Evolutionary conservation across 2,113 vertebrate species (phyloP).

Genomic region (Pelvicachromis taeniatus): DNA sequence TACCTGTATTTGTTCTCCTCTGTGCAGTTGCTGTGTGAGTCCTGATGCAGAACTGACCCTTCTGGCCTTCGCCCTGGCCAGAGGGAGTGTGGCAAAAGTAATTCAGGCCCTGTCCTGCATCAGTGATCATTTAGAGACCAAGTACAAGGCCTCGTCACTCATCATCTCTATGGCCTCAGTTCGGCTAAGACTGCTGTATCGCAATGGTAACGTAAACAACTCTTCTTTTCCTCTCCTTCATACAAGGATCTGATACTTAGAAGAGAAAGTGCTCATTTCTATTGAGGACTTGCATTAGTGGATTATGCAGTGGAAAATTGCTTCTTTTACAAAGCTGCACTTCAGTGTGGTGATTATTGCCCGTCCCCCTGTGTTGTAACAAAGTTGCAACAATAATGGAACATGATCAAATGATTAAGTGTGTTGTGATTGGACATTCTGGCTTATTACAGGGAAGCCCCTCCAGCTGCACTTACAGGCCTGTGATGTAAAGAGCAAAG

Average conservation of each 20-base stretch:
- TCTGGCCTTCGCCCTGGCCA: slow-evolving; percentile 90
- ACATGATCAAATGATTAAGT: background rate
- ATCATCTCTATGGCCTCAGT: slow-evolving; percentile 89
- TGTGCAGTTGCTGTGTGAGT: slow-evolving; percentile 82
- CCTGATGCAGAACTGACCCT: slow-evolving; percentile 91
- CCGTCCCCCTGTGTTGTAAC: background rate
- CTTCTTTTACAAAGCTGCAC: background rate
- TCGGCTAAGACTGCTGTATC: slow-evolving; percentile 87
- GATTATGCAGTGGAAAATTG: background rate
- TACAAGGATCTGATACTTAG: background rate
- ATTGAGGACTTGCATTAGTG: background rate
- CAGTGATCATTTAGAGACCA: slow-evolving; percentile 78
- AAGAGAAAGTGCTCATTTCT: slow-evolving; percentile 2
- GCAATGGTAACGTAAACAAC: slow-evolving; percentile 78
- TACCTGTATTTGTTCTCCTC: background rate
- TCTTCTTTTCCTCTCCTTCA: background rate
- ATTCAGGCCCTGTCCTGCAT: slow-evolving; percentile 85
- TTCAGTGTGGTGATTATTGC: background rate
- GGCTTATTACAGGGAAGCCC: slow-evolving; percentile 77
- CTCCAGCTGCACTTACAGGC: slow-evolving; percentile 89
- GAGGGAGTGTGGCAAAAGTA: slow-evolving; percentile 92
- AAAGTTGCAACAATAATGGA: background rate
- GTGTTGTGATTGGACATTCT: background rate
- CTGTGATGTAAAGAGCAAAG: slow-evolving; percentile 96
- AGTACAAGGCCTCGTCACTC: slow-evolving; percentile 84